Conservation (phyloP, 2,113 vertebrate genomes). For the Semnopithecus entellus region DNA sequence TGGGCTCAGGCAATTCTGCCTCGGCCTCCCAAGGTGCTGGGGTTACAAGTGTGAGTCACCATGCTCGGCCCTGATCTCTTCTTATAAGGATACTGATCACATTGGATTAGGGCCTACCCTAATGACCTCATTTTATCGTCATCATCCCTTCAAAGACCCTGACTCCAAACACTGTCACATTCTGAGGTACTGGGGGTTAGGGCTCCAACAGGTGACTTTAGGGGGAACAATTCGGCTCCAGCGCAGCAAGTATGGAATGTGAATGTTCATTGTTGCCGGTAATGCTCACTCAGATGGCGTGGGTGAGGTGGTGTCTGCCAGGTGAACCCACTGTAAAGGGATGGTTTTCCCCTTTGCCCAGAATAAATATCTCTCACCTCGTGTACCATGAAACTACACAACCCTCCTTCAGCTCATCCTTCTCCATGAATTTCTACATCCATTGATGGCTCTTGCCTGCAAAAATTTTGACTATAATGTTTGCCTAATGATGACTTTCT, state of each 20-base stretch:
- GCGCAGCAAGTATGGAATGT: not conserved
- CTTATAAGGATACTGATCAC: not conserved
- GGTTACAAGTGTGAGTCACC: no score
- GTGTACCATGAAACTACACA: no score
- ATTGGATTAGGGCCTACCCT: not conserved
- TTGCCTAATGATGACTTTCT: not conserved
- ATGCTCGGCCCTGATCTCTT: not conserved
- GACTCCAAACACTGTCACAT: not conserved
- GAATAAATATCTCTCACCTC: not conserved
- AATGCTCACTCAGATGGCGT: rapidly evolving
- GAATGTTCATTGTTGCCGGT: not conserved
- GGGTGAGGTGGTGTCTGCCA: not conserved
- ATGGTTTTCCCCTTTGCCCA: not conserved
- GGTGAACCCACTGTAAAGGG: not conserved
- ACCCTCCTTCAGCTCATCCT: not conserved
- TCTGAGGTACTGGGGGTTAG: not conserved
- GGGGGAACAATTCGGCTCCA: not conserved
- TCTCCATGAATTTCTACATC: not conserved
- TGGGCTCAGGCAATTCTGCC: no score
- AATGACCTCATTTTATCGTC: not conserved
- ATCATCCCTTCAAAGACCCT: not conserved
- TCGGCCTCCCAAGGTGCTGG: no score
- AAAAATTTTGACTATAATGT: not conserved
- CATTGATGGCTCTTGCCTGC: not conserved
- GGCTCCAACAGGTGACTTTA: not conserved